Base-by-base conservation (phyloP, 2,888 invertebrate species). In the Sisyra nigra region DNA sequence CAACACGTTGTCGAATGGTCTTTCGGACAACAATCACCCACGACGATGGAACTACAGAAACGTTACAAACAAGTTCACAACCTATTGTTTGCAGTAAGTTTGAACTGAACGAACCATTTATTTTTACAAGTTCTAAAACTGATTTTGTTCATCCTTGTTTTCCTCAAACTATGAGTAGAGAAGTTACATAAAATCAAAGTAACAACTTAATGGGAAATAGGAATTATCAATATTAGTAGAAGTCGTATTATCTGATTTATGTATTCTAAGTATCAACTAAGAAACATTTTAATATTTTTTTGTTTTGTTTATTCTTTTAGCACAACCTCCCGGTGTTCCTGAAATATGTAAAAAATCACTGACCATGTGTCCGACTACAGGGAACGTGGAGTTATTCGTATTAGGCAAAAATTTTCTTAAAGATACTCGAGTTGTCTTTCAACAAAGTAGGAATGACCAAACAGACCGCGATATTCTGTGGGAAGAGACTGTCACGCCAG, bases 1-100 rank as follows among this genome's bases (percentile, higher is more conserved):
- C 91, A 1, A 93, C 93, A 1, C 73, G 87, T 44, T 94, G 94
- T 57, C 78, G 94, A 40, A 87, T 97, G 83, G 87, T 93, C 40
- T 94, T 94, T 66, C 74, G 94, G 47, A 83, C 88, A 0, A 81
- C 78, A 51, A 72, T 96, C 53, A 69, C 80, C 29, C 77, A 80
- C 57, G 72, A 78, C 8, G 80, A 83, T 56, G 89, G 89, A 3
- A 72, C 72, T 30, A 67, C 72, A 40, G 89, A 91, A 65, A 86
- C 87, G 2, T 63, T 91, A 47, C 91, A 91, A 71, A 80, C 84
- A 50, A 84, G 86, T 62, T 91, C 89, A 44, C 83, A 87, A 53
- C 87, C 86, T 46, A 91, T 92, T 52, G 84, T 88, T 51, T 92
- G 91, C 74, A 89, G 89, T 91, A 63, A 78, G 86, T 80, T 46